Evolutionary conservation across 2,113 vertebrate species (phyloP).

Genomic region (Theristicus caerulescens): DNA sequence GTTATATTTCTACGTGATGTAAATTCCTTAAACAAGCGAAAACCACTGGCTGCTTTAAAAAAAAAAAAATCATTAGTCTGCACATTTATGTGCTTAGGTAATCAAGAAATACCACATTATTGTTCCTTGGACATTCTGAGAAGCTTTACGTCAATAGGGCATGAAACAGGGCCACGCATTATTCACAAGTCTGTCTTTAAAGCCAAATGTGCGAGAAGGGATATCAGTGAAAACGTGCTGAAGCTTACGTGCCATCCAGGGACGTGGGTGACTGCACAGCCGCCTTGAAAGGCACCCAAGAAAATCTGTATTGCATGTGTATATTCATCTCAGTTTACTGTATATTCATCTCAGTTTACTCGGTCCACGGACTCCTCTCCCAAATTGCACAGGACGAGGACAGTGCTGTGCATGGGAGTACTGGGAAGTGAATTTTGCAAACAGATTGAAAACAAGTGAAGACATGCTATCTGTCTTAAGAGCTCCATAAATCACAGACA

Average conservation of each 20-base stretch:
- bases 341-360: not conserved
- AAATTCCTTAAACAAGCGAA: not conserved
- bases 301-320: not conserved
- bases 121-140: not conserved
- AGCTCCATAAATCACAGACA: not conserved
- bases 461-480: not conserved
- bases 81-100: constrained; percentile 49
- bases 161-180: not conserved
- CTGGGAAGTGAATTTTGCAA: not conserved
- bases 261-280: not conserved
- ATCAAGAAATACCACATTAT: constrained; percentile 3
- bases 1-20: not conserved
- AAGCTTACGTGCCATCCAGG: not conserved
- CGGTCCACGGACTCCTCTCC: not conserved
- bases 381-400: not conserved
- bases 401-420: not conserved
- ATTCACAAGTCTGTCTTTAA: not conserved
- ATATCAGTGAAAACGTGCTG: not conserved
- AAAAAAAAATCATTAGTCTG: not conserved
- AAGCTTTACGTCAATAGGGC: not conserved
- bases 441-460: not conserved
- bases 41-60: not conserved
- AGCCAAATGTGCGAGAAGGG: not conserved
- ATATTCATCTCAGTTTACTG: not conserved
- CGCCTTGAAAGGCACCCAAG: not conserved